A percentile compares a stretch with the other conserved stretches of the same genome.
Evolutionary conservation across 2,113 vertebrate species (phyloP).

Genomic region (Datnioides undecimradiatus): DNA sequence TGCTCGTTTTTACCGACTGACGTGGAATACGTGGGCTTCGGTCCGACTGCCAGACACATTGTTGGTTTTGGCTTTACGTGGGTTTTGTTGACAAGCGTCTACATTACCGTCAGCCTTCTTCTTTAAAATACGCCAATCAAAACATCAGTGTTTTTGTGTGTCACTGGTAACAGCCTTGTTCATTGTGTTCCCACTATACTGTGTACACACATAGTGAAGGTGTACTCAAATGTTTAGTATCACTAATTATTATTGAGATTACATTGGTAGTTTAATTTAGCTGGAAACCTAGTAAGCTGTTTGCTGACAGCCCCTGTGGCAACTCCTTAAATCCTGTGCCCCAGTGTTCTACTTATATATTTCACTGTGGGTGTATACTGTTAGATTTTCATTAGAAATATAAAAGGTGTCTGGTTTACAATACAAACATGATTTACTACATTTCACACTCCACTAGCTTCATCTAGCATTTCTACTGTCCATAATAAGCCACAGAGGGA

Average conservation of each 20-base stretch:
- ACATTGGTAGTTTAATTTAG: constrained; percentile 35
- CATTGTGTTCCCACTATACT: neutral
- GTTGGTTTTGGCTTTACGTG: constrained; percentile 12
- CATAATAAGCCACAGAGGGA: neutral
- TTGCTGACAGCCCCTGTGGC: constrained; percentile 25
- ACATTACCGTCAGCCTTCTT: neutral
- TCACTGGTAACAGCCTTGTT: neutral
- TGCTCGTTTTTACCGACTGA: neutral
- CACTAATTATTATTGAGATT: constrained; percentile 32
- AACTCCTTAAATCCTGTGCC: constrained; percentile 15
- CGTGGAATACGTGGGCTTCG: neutral
- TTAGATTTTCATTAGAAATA: constrained; percentile 24
- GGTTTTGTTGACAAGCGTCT: constrained; percentile 6
- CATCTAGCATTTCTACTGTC: neutral
- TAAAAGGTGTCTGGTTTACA: neutral
- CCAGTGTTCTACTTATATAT: constrained; percentile 6
- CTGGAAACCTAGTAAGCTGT: neutral
- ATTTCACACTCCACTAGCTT: constrained; percentile 11
- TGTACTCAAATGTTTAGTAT: constrained; percentile 3
- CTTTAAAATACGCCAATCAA: neutral
- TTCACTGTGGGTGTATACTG: neutral
- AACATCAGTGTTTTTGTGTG: neutral
- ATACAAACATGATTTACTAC: neutral
- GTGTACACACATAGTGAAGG: neutral
- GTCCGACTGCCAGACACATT: neutral